Base-by-base conservation (phyloP, 1,140 invertebrate genomes). In the Streblospio benedicti region DNA sequence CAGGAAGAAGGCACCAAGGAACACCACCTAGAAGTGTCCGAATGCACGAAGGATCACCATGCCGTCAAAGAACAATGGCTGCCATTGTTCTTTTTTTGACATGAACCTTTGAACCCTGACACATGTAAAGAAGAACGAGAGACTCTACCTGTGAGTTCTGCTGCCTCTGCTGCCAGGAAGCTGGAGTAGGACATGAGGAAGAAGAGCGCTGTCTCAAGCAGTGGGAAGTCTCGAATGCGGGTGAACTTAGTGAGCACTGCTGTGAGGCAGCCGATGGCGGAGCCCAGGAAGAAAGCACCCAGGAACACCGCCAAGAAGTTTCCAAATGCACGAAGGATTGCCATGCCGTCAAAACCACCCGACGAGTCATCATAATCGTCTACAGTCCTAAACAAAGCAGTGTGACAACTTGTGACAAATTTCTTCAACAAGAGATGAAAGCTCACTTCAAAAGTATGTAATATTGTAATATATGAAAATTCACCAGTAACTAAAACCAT, bases 161-260 rank as follows among this genome's bases (percentile, higher is more conserved):
- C 86, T 38, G 90, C 91, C 82, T 99, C 95, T 0, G 94, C 93
- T 61, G 97, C 89, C 30, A 98, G 83, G 76, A 98, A 99, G 49
- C 93, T 94, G 65, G 89, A 90, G 74, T 98, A 99, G 0, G 93
- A 97, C 91, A 97, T 95, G 16, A 98, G 83, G 32, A 98, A 90
- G 79, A 99, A 97, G 18, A 99, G 80, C 0, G 92, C 90, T 0
- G 92, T 93, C 77, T 99, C 95, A 61, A 99, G 77, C n/a, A 97
- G 79, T 0, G 95, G 93, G 80, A 93, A 96, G 69, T 97, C 93
- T 51, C 87, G 82, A 12, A 98, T 86, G 63, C 89, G 83, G 0
- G 94, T 98, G 76, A 93, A 97, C 80, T 98, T 98, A 0, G 94
- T 98, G 76, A 97, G 81, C 66, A 97, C 81, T 71, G 93, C 91